Conservation (phyloP, 2,797 vertebrate species). For the Hafferia zeledoni region DNA sequence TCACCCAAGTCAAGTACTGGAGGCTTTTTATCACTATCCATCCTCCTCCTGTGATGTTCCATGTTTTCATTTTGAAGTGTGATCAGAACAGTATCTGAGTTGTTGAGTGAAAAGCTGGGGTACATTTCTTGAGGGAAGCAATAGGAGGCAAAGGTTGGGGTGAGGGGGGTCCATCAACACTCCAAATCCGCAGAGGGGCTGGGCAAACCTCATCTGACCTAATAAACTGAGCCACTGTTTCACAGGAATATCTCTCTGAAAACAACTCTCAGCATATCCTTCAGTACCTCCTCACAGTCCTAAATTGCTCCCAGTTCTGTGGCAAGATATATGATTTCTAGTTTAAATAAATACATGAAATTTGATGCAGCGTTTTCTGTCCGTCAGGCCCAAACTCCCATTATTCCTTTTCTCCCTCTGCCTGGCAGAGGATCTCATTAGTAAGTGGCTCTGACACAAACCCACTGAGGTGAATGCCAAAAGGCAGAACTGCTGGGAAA, state of each 20-base stretch:
- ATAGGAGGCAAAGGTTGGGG: neutral
- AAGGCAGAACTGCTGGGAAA: neutral
- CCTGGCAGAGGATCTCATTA: neutral
- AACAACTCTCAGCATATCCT: neutral
- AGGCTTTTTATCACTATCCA: neutral
- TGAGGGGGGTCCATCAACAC: neutral
- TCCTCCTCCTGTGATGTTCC: neutral
- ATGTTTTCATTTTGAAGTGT: neutral
- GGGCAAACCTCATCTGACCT: neutral
- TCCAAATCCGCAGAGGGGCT: neutral
- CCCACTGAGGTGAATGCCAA: neutral
- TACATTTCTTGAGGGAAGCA: neutral
- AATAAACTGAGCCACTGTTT: neutral
- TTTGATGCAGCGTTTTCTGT: neutral
- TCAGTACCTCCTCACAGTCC: neutral
- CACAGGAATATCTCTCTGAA: neutral
- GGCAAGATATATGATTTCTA: neutral
- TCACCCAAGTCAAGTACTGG: neutral
- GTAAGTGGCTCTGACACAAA: neutral
- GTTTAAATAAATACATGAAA: neutral
- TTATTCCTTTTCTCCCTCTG: neutral
- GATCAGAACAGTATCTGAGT: neutral
- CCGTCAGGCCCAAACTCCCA: neutral
- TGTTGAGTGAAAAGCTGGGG: neutral
- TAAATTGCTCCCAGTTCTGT: neutral